Base-by-base conservation (phyloP, 2,888 invertebrate species). In the Lutraria lutraria region DNA sequence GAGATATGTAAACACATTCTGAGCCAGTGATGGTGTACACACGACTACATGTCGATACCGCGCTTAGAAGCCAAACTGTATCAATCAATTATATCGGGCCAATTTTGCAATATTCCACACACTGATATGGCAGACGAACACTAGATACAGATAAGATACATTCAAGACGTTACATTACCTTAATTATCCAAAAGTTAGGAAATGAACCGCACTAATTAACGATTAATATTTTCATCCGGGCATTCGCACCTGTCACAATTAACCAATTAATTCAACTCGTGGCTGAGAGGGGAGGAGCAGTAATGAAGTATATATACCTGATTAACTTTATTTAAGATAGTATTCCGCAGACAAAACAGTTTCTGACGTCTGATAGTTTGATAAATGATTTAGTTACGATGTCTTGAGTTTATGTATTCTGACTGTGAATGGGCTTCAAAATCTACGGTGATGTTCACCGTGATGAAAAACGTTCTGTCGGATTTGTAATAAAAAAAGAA, bases 151-250 rank as follows among this genome's bases (percentile, higher is more conserved):
- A n/a, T n/a, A n/a, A 68, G 25, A n/a, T 12, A n/a, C 25, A 25
- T 68, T 68, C 25, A 25, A 68, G n/a, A n/a, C 63, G 63, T 4
- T 68, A n/a, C 10, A 68, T 68, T 68, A 68, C 25, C 63, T n/a
- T 1, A 25, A 68, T 68, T 68, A 68, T 68, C 63, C n/a, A 76
- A 76, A 76, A 1, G 76, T 8, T 6, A 76, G 34, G 31, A 34
- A 76, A 76, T 76, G 76, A 76, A 76, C 31, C 76, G 8, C 21
- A 34, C 76, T 76, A 76, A 76, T 76, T 76, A 34, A 76, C 76
- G 76, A 13, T 31, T 76, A 76, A 76, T 76, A 34, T 19, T 34
- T 76, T 31, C 76, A 34, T 76, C 76, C 76, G 76, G 76, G 76
- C 76, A 76, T 34, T 76, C 25, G 76, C 76, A 76, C 76, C 76